These are phyloP conservation scores for Drosophila mettleri DNA, from an alignment of 2,888 invertebrate genomes.

Conservation along the genomic window DNA sequence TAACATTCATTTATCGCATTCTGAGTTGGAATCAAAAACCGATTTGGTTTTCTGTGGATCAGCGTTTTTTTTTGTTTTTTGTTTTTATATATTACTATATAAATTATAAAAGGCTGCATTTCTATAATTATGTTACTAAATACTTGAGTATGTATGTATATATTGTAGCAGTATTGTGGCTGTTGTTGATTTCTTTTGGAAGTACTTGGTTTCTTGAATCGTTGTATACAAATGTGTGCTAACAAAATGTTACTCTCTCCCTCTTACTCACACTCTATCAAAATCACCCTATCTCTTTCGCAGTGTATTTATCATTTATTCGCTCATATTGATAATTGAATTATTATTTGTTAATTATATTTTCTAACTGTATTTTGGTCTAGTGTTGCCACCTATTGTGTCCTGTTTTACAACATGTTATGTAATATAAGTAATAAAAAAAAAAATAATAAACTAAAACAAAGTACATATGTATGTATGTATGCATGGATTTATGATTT, in stretches of 20 bases:
- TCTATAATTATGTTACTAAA: conserved; percentile 19
- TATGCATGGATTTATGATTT: too few species aligned
- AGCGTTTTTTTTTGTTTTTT: conserved; percentile 7
- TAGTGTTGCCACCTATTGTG: conserved; percentile 41
- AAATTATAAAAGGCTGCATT: conserved; percentile 36
- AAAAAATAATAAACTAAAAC: conserved; percentile 15
- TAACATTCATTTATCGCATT: conserved; percentile 12
- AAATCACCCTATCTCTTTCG: conserved; percentile 8
- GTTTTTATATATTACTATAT: conserved; percentile 24
- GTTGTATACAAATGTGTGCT: conserved; percentile 51
- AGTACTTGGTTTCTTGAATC: conserved; percentile 71
- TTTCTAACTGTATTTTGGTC: conserved; percentile 45
- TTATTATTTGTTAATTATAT: conserved; percentile 7
- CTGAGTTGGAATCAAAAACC: conserved; percentile 13
- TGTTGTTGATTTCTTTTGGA: conserved; percentile 52
- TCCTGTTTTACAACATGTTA: conserved; percentile 40
- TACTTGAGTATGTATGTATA: conserved; percentile 2
- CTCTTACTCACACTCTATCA: conserved; percentile 7
- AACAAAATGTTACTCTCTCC: conserved; percentile 31
- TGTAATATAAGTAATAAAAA: conserved; percentile 22
- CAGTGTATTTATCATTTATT: conserved; percentile 1
- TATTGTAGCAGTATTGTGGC: conserved; percentile 27
- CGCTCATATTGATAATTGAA: conserved; percentile 14
- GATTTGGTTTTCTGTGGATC: conserved; percentile 19
- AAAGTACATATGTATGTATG: conserved; percentile 13